Evolutionary conservation across 2,888 invertebrate genomes (phyloP).

Genomic region (Pilophorus perplexus): DNA sequence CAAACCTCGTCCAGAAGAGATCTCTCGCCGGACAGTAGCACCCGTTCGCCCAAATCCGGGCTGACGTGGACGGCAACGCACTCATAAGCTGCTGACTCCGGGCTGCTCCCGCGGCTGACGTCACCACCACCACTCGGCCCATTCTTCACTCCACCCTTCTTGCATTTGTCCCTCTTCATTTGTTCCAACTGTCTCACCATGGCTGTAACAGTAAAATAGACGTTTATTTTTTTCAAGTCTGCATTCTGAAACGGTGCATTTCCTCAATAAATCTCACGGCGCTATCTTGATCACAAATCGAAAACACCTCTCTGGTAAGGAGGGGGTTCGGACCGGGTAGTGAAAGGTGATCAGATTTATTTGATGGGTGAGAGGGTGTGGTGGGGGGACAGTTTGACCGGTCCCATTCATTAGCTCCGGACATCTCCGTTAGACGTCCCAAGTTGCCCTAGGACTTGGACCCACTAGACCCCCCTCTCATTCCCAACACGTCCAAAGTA

Average conservation of each 20-base stretch:
- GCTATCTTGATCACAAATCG: no score
- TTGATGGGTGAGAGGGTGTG: not conserved
- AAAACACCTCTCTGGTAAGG: no score
- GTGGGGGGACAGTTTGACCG: not conserved
- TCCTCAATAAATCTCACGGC: no score
- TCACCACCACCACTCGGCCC: slow-evolving; percentile 50
- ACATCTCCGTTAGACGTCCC: no score
- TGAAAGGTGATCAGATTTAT: no score
- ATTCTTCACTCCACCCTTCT: slow-evolving; percentile 5
- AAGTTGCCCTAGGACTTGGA: no score
- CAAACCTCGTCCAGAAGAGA: slow-evolving; percentile 66
- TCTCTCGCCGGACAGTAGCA: slow-evolving; percentile 78
- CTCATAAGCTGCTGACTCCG: slow-evolving; percentile 60
- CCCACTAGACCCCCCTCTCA: no score
- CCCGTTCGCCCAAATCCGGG: slow-evolving; percentile 75
- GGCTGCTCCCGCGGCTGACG: slow-evolving; percentile 32
- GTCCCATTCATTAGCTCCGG: no score
- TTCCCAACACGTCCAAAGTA: no score
- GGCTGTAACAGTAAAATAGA: slow-evolving; percentile 56
- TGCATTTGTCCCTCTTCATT: slow-evolving; percentile 64
- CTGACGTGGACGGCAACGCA: slow-evolving; percentile 77
- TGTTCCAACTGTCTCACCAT: slow-evolving; percentile 72
- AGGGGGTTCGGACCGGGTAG: no score
- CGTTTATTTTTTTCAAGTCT: no score
- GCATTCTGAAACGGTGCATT: no score